Evolutionary conservation across 2,888 invertebrate species (phyloP).

Genomic region (Acrobasis repandana): DNA sequence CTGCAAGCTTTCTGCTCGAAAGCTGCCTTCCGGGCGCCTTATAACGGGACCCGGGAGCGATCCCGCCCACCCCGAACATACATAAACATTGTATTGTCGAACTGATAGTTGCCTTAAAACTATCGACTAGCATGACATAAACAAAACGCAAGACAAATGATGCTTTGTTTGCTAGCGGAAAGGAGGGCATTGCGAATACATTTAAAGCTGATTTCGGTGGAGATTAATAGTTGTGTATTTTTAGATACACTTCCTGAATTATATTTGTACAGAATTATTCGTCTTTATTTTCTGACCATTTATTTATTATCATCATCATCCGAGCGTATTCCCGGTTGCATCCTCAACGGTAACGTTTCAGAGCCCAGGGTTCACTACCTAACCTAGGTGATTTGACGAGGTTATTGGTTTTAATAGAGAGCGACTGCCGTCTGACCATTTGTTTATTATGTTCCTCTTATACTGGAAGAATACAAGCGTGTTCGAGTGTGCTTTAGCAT

Average conservation of each 20-base stretch:
- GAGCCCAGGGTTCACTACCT: too few relatives aligned
- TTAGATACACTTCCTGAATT: not conserved
- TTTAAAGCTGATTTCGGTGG: conserved; percentile 11
- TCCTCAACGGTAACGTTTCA: too few relatives aligned
- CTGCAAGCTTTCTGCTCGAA: conserved; percentile 61
- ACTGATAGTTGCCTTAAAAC: conserved; percentile 20
- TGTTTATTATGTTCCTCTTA: too few relatives aligned
- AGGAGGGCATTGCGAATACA: conserved; percentile 1
- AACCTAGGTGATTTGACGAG: too few relatives aligned
- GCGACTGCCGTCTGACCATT: too few relatives aligned
- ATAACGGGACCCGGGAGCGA: conserved; percentile 42
- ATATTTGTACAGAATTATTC: too few relatives aligned
- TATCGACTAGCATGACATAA: conserved; percentile 23
- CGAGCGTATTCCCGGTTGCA: too few relatives aligned
- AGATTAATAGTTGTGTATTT: not conserved
- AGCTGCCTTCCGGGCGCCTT: conserved; percentile 56
- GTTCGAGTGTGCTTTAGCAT: too few relatives aligned
- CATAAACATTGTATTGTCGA: conserved; percentile 13
- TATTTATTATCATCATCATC: too few relatives aligned
- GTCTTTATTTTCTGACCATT: too few relatives aligned
- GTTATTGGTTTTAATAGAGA: too few relatives aligned
- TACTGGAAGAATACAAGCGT: too few relatives aligned
- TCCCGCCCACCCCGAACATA: conserved; percentile 22
- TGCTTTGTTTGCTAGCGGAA: conserved; percentile 25
- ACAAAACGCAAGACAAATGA: conserved; percentile 31